These are phyloP conservation scores for Mesoclemmys tuberculata DNA, from an alignment of 2,113 vertebrate genomes.

Conservation along the genomic window DNA sequence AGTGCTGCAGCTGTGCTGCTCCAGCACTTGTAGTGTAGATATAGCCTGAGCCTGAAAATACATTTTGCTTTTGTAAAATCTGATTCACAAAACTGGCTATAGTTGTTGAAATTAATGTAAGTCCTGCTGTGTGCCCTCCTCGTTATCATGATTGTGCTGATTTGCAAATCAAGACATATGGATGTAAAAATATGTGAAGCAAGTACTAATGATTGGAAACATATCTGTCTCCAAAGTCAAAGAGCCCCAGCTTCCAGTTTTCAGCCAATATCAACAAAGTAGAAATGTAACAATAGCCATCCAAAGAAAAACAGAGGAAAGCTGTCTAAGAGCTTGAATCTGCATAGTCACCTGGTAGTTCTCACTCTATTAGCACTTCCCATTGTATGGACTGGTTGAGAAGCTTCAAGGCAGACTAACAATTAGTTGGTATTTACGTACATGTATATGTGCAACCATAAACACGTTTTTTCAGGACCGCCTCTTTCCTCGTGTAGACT, in stretches of 20 bases:
- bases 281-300: not conserved
- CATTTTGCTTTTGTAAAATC: constrained; percentile 41
- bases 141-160: constrained; percentile 16
- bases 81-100: not conserved
- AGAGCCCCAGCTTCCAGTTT: not conserved
- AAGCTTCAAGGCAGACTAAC: constrained; percentile 1
- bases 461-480: not conserved
- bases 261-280: not conserved
- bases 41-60: not conserved
- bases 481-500: not conserved
- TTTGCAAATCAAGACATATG: constrained; percentile 47
- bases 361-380: not conserved
- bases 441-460: constrained; percentile 19
- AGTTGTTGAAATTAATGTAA: not conserved
- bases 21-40: not conserved
- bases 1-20: not conserved
- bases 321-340: not conserved
- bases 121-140: not conserved
- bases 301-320: not conserved
- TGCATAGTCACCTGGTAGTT: not conserved
- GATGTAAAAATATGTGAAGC: not conserved
- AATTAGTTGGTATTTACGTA: constrained; percentile 46
- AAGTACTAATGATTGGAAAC: constrained; percentile 4
- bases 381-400: not conserved
- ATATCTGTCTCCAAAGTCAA: not conserved